Base-by-base conservation (phyloP, 2,888 invertebrate genomes). In the Drosophila quinaria region DNA sequence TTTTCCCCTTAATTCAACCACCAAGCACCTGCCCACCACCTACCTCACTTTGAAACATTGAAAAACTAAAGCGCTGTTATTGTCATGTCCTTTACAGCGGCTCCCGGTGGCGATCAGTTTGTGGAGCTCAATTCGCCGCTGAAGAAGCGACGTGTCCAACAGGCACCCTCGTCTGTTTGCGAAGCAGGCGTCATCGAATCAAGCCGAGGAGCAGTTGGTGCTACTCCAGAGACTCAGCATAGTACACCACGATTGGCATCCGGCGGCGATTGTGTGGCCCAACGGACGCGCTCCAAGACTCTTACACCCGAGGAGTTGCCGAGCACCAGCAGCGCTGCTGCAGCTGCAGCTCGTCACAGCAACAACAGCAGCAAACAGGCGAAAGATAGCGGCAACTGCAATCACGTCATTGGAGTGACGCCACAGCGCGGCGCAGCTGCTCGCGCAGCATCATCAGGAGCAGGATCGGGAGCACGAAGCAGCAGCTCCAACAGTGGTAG, bases 261-360 rank as follows among this genome's bases (percentile, higher is more conserved):
- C 22, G 78, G 74, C 41, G 80, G 81, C 6, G 92, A 92, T 83
- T 92, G 92, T 71, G 91, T 92, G 62, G 93, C 92, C 42, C 90
- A 90, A 61, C 83, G 93, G 68, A 92, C 93, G 46, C 90, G 93
- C 35, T 93, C 93, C 17, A 93, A 91, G 75, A 92, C 92, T 25
- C 49, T 87, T 25, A 82, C 88, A 37, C 88, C 89, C 13, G 87
- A 89, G 52, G 85, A 86, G 67, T 51, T 80, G 64, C 80, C 89
- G 4, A 87, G 85, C 71, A 85, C 87, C 10, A 87, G 88, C 78
- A 78, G 74, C 39, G 74, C 79, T 50, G 70, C 75, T 31, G 74
- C 79, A 54, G 70, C 75, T 5, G 84, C 78, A 41, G 76, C 80
- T 5, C 77, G 87, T 25, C 66, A 58, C 60, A 80, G 39, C 41